A percentile compares a stretch with the other conserved stretches of the same genome.
These are phyloP conservation scores for Raja brachyura DNA, from an alignment of 2,113 vertebrate genomes.

Conservation along the genomic window DNA sequence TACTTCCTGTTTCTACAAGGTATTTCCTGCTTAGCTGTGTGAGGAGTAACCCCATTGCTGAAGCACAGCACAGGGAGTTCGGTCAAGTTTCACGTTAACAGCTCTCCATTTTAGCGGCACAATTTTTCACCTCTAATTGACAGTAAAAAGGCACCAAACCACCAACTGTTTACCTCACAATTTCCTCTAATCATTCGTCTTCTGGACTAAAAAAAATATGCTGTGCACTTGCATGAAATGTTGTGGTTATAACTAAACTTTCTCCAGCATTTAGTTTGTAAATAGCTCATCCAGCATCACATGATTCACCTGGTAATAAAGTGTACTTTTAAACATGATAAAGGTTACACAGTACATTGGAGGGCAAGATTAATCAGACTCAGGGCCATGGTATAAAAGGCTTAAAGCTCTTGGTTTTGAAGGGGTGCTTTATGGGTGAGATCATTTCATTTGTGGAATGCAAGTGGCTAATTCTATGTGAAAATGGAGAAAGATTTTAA, in stretches of 20 bases:
- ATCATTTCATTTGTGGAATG: not conserved
- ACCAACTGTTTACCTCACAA: slow-evolving; percentile 6
- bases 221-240: not conserved
- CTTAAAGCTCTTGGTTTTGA: not conserved
- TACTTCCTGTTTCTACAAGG: slow-evolving; percentile 92
- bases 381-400: not conserved
- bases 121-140: slow-evolving; percentile 31
- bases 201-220: not conserved
- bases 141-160: slow-evolving; percentile 30
- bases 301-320: not conserved
- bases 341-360: not conserved
- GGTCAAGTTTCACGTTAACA: slow-evolving; percentile 69
- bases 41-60: slow-evolving; percentile 65
- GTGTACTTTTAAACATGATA: not conserved
- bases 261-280: not conserved
- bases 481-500: not conserved
- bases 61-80: slow-evolving; percentile 69
- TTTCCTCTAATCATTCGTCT: slow-evolving; percentile 32
- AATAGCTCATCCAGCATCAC: not conserved
- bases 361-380: not conserved
- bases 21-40: slow-evolving; percentile 83
- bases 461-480: not conserved
- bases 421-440: not conserved
- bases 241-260: not conserved
- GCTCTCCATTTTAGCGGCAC: slow-evolving; percentile 24